Conservation (phyloP, 2,113 vertebrate genomes). For the Ceratotherium simum region DNA sequence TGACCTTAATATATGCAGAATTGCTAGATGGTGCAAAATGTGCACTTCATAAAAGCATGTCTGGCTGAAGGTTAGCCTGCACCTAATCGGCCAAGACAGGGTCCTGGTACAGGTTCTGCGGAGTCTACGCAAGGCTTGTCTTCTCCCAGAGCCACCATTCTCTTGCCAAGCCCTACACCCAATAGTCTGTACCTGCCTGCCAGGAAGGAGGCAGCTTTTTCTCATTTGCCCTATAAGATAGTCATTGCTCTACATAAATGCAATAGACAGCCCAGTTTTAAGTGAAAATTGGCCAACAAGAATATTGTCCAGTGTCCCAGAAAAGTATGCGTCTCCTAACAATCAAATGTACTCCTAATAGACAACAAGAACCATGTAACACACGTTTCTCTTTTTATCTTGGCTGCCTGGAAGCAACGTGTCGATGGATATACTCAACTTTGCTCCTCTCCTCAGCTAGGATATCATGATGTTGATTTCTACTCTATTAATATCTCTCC, state of each 20-base stretch:
- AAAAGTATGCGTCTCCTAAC: background rate
- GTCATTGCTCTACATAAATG: background rate
- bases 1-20: background rate
- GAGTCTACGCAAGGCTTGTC: background rate
- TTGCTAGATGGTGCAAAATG: background rate
- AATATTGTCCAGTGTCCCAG: background rate
- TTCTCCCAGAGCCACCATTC: background rate
- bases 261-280: background rate
- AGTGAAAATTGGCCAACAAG: background rate
- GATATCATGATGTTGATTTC: background rate
- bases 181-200: background rate
- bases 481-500: background rate
- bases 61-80: background rate
- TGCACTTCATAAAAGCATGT: background rate
- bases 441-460: background rate
- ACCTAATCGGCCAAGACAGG: background rate
- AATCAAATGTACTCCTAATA: background rate
- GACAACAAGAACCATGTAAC: background rate
- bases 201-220: background rate
- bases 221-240: background rate
- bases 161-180: background rate
- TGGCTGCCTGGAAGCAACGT: background rate
- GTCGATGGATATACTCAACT: background rate
- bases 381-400: background rate
- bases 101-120: background rate